Evolutionary conservation across 2,888 invertebrate genomes (phyloP), one percentile per base, ranked within the genome.

Genomic region (Epistrophe grossulariae): DNA sequence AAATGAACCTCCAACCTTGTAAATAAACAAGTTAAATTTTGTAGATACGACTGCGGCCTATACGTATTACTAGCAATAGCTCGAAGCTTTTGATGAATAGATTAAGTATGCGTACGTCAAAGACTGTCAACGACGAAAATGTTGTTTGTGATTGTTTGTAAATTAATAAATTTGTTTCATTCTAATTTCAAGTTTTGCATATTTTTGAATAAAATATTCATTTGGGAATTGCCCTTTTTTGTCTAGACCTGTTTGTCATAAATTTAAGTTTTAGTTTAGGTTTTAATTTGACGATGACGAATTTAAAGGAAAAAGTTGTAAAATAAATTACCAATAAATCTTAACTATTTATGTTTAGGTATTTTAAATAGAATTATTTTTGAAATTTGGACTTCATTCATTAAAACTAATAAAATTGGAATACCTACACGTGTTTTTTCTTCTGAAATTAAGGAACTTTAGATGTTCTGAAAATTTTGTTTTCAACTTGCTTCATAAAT

Each of bases 231-330:
- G 24, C 24, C 52, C 52, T 52, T 24, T n/a, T 52, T 2, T 13
- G 52, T 52, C 52, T 52, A 52, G 52, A 52, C 52, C 52, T 11
- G 52, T 52, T 52, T 52, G 52, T 9, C 13, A 13, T 52, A 13
- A 52, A 52, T 52, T 11, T 19, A 52, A 24, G 11, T 52, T 24
- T n/a, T 24, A 6, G 19, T 8, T 45, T 2, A 45, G 0, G n/a
- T n/a, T 10, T 43, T 8, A 35, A 7, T 45, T 45, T 45, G 45
- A n/a, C n/a, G n/a, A 45, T 45, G 45, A 45, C 45, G n/a, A 45
- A 45, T 45, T 45, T n/a, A 45, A n/a, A 43, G 6, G 43, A 43
- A 13, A 43, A 43, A 43, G 13, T 43, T 43, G 43, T 43, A 43
- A 43, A 6, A 15, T 43, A 35, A 35, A 35, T 35, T 35, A 35